Evolutionary conservation across 2,797 vertebrate genomes (phyloP), one percentile per base, ranked within the genome.

Genomic region (Tapera naevia): DNA sequence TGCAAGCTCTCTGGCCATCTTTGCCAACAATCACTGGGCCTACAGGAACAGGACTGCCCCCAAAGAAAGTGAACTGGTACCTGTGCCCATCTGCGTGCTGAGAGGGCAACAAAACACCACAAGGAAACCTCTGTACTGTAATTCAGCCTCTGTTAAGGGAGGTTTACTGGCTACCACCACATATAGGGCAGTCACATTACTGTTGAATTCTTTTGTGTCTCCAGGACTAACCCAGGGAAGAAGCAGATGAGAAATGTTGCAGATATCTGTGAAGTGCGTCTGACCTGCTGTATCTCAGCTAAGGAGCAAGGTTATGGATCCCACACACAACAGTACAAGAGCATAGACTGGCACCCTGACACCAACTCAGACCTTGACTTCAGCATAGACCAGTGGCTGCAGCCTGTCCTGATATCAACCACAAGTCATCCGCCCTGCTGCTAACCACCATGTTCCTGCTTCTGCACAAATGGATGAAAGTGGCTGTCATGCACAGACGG

Each of bases 51-150:
- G 1, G 5, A 79, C 35, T 66, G 41, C 15, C 16, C 51, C 25
- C 46, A 46, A 51, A 1, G 7, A 37, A 41, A 0, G 0, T 61
- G 53, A 80, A 57, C 28, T 19, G n/a, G n/a, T 57, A 33, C 39
- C 53, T 15, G 7, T 7, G 13, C 39, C n/a, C 62, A 53, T 65
- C 14, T 33, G 24, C 3, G 23, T 28, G 32, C 70, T 61, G 18
- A 87, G 21, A 37, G 2, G 13, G 69, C 86, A 74, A 11, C 32
- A 54, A 25, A 83, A 56, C 64, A 64, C 35, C 1, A 12, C 21
- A 35, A 45, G 3, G 13, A 39, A 35, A 30, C 30, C 43, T 81
- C 60, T 45, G n/a, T 41, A 56, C 37, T 12, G 2, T 72, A 78
- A 79, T 7, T 87, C 60, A 50, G 71, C 53, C 48, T 57, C 15